These are phyloP conservation scores for Drosophila multiciliata DNA, from an alignment of 2,888 invertebrate species.

Conservation along the genomic window DNA sequence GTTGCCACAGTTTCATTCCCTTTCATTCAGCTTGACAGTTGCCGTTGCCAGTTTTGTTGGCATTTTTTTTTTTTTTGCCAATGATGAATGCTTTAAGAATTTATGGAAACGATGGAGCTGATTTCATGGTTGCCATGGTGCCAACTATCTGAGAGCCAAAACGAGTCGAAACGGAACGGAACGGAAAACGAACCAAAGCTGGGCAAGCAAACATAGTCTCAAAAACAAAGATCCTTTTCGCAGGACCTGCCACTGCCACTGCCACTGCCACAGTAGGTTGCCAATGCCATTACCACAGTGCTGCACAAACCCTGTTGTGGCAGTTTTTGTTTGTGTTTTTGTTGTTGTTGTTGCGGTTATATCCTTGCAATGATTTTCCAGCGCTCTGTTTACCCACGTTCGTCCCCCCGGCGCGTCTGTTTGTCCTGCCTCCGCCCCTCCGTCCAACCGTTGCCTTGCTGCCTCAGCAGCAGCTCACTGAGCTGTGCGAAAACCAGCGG, in stretches of 20 bases:
- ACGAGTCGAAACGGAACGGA: conserved; percentile 18
- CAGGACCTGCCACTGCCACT: conserved; percentile 50
- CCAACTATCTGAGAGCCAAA: conserved; percentile 53
- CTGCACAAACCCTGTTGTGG: conserved; percentile 38
- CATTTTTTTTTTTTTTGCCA: conserved; percentile 47
- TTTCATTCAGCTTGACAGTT: not conserved
- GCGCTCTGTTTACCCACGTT: conserved; percentile 71
- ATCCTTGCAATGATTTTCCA: conserved; percentile 75
- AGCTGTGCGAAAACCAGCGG: conserved; percentile 60
- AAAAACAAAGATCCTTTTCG: conserved; percentile 61
- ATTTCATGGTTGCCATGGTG: conserved; percentile 58
- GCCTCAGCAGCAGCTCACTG: conserved; percentile 57
- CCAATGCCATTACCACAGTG: conserved; percentile 70
- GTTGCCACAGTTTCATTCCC: conserved; percentile 41
- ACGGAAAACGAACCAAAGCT: conserved; percentile 51
- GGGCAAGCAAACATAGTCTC: conserved; percentile 57
- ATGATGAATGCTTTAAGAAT: conserved; percentile 69
- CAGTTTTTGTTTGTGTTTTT: conserved; percentile 28
- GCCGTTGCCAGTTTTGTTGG: conserved; percentile 32
- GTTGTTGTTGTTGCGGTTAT: conserved; percentile 52
- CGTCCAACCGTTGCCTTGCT: not conserved
- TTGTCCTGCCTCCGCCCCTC: conserved; percentile 12
- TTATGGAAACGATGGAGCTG: conserved; percentile 65
- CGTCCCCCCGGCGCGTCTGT: conserved; percentile 29
- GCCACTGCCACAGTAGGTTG: conserved; percentile 68